phyloP scores from a whole-genome alignment of 1,140 invertebrate genomes.

The Drosophila jambulina region DNA sequence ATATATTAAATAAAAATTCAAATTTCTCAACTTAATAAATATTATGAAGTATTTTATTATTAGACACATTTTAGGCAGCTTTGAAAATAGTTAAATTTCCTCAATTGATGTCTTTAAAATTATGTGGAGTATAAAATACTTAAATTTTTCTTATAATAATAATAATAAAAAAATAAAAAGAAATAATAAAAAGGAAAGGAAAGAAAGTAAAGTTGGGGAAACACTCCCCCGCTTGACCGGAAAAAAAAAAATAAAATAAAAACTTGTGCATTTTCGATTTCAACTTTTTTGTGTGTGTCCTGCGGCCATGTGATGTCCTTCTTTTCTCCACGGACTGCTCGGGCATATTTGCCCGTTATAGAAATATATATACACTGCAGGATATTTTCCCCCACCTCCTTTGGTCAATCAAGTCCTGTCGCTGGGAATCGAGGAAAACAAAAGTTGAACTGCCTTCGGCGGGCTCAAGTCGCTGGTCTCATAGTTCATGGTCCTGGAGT shows the following conservation, averaged over 20 bases:
- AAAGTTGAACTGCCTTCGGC: constrained; percentile 39
- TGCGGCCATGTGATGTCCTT: constrained; percentile 11
- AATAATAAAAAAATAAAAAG: not conserved
- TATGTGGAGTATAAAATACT: not conserved
- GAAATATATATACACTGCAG: not conserved
- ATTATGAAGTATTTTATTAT: not conserved
- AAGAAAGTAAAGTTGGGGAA: accelerated
- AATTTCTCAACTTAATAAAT: not conserved
- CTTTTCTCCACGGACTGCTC: not conserved
- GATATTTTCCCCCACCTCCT: not conserved
- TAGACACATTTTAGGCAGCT: not conserved
- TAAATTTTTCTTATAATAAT: not conserved
- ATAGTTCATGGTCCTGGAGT: not conserved
- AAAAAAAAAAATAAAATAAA: constrained; percentile 6
- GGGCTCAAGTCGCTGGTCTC: constrained; percentile 12
- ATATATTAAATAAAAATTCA: not conserved
- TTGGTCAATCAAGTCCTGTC: constrained; percentile 43
- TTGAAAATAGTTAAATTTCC: no score
- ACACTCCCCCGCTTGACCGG: constrained; percentile 17
- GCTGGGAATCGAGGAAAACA: constrained; percentile 22
- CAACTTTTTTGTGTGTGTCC: constrained; percentile 28
- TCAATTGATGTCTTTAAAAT: no score
- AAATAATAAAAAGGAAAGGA: not conserved
- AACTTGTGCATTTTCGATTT: constrained; percentile 50
- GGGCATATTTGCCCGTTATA: not conserved